Evolutionary conservation across 2,797 vertebrate genomes (phyloP), one percentile per base, ranked within the genome.

Genomic region (Lagorchestes hirsutus): DNA sequence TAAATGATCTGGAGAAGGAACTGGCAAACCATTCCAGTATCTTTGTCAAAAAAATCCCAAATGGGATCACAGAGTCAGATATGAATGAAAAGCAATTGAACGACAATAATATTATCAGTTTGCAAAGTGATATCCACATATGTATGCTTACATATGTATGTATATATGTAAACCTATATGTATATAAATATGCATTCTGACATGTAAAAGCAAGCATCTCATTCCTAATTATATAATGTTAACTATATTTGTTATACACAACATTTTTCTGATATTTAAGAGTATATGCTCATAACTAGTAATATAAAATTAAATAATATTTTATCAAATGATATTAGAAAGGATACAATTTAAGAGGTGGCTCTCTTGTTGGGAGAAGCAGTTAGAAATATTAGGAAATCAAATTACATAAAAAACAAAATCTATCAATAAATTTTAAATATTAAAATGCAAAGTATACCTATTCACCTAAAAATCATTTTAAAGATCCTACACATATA

Each of bases 321-420:
- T 40, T 74, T 74, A 40, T 74, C 34, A n/a, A 74, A 74, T 74
- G 16, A 74, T 74, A 74, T n/a, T 74, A 74, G 14, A 18, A n/a
- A 5, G 62, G 34, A 18, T 40, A 40, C 13, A n/a, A 8, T 67
- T 34, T n/a, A 74, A 74, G 62, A 74, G 14, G 16, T 18, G 16
- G n/a, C 34, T 59, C 27, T 57, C 27, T n/a, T 16, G 62, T 5
- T 74, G 34, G 14, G 14, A 0, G 55, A 50, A 31, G 62, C 28
- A 54, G 5, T 29, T 29, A 50, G 74, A 91, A 94, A 95, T 52
- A 18, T 93, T 59, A n/a, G 54, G n/a, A 87, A 93, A 31, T 1
- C 50, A 95, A 94, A 95, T 0, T 58, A 90, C 58, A 3, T 91
- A 94, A 93, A 95, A 93, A 90, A 27, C 22, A 96, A 97, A 29